These are phyloP conservation scores for Chanos chanos DNA, from an alignment of 2,797 vertebrate genomes.

Conservation along the genomic window DNA sequence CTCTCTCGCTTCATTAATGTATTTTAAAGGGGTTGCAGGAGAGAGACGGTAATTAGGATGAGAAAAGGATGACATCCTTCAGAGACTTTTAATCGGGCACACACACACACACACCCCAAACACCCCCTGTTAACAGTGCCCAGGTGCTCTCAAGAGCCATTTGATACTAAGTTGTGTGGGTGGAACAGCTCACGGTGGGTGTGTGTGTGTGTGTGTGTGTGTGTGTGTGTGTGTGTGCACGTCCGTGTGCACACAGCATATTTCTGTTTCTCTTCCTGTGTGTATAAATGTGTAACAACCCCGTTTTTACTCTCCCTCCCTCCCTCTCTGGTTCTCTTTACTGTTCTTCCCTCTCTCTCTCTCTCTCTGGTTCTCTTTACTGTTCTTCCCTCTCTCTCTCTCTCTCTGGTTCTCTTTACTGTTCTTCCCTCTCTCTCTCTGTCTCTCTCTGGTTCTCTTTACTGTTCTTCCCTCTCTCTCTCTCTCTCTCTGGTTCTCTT, in stretches of 20 bases:
- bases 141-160: constrained; percentile 60
- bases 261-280: constrained; percentile 32
- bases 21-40: constrained; percentile 14
- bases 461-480: no score
- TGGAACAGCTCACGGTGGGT: constrained; percentile 38
- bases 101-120: constrained; percentile 19
- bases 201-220: constrained; percentile 47
- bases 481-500: no score
- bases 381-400: no score
- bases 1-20: not conserved
- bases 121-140: constrained; percentile 47
- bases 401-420: no score
- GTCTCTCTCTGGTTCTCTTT: no score
- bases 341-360: no score
- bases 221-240: constrained; percentile 61
- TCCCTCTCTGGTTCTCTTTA: no score
- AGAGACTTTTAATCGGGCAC: constrained; percentile 36
- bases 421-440: no score
- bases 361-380: no score
- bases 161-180: constrained; percentile 54
- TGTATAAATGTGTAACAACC: constrained; percentile 25
- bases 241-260: constrained; percentile 56
- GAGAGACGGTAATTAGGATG: constrained; percentile 14
- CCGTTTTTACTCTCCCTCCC: constrained; percentile 28
- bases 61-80: constrained; percentile 27